phyloP scores from a whole-genome alignment of 2,888 invertebrate genomes.

The Andricus quercusramuli region DNA sequence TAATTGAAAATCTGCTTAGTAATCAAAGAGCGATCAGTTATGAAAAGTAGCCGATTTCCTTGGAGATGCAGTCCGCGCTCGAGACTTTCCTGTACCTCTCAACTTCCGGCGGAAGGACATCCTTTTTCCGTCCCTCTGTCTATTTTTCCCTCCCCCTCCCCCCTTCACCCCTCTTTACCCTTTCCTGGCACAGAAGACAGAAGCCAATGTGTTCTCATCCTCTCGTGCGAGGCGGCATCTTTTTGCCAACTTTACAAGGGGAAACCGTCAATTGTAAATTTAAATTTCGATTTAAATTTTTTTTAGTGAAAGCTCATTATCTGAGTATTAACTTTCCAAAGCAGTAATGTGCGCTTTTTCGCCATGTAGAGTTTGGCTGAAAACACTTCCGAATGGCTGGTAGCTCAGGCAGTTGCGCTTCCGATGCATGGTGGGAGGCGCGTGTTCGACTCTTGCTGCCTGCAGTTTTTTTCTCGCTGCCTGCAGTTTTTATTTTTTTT shows the following conservation, averaged over 20 bases:
- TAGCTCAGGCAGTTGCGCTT: no score
- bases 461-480: no score
- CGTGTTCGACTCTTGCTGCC: no score
- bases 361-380: no score
- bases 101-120: constrained; percentile 37
- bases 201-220: not conserved
- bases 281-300: no score
- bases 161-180: not conserved
- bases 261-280: no score
- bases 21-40: constrained; percentile 22
- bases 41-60: constrained; percentile 31
- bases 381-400: no score
- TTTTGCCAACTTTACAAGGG: not conserved
- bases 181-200: not conserved
- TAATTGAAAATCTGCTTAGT: constrained; percentile 15
- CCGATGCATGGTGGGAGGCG: no score
- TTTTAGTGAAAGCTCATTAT: no score
- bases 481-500: no score
- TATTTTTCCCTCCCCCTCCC: not conserved
- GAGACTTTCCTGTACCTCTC: constrained; percentile 27
- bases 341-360: no score
- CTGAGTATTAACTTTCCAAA: no score
- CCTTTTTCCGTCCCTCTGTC: constrained; percentile 34
- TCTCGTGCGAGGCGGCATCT: not conserved
- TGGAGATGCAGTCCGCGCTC: constrained; percentile 23